phyloP scores from a whole-genome alignment of 2,888 invertebrate genomes.

The Parthenolecanium corni region DNA sequence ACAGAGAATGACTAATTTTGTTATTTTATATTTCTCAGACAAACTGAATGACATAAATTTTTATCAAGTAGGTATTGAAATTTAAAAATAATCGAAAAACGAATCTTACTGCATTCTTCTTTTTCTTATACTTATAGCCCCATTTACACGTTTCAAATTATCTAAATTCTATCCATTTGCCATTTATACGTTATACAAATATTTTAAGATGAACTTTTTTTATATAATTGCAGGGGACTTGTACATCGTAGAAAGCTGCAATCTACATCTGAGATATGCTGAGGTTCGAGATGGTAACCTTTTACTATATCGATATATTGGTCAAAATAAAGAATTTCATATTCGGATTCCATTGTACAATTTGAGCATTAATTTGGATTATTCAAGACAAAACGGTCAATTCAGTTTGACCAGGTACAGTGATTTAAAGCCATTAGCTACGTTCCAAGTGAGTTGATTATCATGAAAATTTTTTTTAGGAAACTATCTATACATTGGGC shows the following conservation, averaged over 20 bases:
- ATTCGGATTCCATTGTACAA: constrained; percentile 31
- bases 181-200: no score
- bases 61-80: no score
- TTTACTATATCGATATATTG: constrained; percentile 28
- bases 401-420: constrained; percentile 31
- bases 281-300: constrained; percentile 31
- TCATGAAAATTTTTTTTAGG: no score
- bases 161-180: no score
- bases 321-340: constrained; percentile 16
- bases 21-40: no score
- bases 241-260: constrained; percentile 27
- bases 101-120: no score
- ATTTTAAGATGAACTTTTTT: not conserved
- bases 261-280: constrained; percentile 30
- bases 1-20: no score
- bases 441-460: constrained; percentile 20
- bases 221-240: constrained; percentile 29
- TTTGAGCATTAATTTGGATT: constrained; percentile 31
- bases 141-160: no score
- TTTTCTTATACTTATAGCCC: no score
- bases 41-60: no score
- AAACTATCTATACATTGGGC: no score
- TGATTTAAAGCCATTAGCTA: constrained; percentile 29
- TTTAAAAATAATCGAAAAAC: no score
- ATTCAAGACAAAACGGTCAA: constrained; percentile 27